These are phyloP conservation scores for Pseudomyrmex pallidus DNA, from an alignment of 1,140 invertebrate genomes.

Conservation along the genomic window DNA sequence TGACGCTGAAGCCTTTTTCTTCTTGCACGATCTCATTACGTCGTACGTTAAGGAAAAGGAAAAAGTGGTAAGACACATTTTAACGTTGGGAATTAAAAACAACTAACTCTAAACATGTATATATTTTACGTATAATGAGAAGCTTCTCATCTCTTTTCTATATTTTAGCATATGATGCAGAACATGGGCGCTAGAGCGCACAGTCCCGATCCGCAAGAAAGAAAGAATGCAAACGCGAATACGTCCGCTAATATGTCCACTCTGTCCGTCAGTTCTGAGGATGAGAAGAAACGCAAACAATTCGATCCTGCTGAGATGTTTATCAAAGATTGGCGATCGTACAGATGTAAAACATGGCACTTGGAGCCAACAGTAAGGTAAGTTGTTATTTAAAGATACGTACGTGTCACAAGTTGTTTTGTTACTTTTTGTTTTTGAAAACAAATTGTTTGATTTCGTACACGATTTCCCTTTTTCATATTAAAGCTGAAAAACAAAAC, in stretches of 20 bases:
- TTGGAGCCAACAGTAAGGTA: conserved; percentile 98
- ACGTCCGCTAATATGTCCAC: conserved; percentile 64
- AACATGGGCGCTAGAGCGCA: conserved; percentile 81
- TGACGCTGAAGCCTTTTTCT: conserved; percentile 98
- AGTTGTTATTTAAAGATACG: conserved; percentile 50
- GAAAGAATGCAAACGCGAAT: conserved; percentile 68
- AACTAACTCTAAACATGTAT: background rate
- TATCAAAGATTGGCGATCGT: conserved; percentile 96
- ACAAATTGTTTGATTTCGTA: no score
- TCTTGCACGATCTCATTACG: conserved; percentile 98
- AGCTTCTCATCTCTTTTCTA: conserved; percentile 10
- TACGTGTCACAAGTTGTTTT: no score
- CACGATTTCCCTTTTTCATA: background rate
- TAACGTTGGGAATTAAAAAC: background rate
- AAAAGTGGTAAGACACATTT: conserved; percentile 88
- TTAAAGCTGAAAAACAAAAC: background rate
- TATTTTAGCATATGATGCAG: conserved; percentile 73
- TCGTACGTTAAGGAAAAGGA: conserved; percentile 98
- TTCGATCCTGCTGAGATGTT: conserved; percentile 87
- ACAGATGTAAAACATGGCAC: conserved; percentile 98
- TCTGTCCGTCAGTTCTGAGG: conserved; percentile 76
- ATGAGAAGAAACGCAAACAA: conserved; percentile 84
- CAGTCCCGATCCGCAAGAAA: conserved; percentile 83
- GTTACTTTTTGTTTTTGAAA: no score
- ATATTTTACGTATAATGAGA: conserved; percentile 19